Conservation (phyloP, 2,797 vertebrate species). For the Hipposideros larvatus region DNA sequence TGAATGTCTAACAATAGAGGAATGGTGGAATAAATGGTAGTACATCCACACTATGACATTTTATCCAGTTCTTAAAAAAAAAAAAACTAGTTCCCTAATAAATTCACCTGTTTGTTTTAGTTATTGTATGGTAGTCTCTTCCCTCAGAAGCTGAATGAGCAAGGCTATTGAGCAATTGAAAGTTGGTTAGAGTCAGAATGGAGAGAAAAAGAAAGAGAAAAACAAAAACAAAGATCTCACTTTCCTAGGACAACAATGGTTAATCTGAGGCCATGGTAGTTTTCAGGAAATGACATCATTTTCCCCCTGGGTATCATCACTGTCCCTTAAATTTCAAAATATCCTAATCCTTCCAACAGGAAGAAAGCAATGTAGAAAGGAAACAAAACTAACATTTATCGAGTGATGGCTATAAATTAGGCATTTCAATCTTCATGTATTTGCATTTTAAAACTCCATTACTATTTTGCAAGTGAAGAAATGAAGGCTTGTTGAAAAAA, state of each 20-base stretch:
- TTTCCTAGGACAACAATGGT: no score
- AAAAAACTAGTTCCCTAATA: background rate
- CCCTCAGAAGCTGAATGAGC: background rate
- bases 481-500: background rate
- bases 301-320: no score
- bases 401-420: background rate
- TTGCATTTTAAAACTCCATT: slow-evolving; percentile 20
- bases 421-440: background rate
- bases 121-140: background rate
- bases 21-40: background rate
- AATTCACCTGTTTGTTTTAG: background rate
- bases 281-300: no score
- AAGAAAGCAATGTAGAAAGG: slow-evolving; percentile 43
- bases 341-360: background rate
- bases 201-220: background rate
- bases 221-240: background rate
- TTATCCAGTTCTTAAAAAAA: background rate
- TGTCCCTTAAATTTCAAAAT: no score
- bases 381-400: background rate
- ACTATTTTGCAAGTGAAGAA: background rate
- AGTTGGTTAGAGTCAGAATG: background rate
- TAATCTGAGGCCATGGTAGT: no score
- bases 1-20: slow-evolving; percentile 10
- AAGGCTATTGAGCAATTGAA: background rate
- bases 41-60: background rate